Evolutionary conservation across 2,797 vertebrate genomes (phyloP), one percentile per base, ranked within the genome.

Genomic region (Sorex maritimensis): DNA sequence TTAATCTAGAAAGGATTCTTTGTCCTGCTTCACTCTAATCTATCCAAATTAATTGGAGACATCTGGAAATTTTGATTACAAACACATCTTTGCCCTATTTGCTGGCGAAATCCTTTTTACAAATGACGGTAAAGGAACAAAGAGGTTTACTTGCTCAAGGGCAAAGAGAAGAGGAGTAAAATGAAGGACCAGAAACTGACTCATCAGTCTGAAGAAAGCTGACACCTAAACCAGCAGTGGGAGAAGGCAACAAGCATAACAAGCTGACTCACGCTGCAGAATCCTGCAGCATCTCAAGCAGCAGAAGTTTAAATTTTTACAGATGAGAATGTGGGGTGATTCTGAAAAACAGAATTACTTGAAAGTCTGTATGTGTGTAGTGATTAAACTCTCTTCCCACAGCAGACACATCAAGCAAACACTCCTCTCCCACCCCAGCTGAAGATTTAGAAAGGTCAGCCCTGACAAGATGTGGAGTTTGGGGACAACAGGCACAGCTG

Each of bases 201-300:
- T 92, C 94, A 93, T 86, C 44, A 23, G 46, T n/a, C 19, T 26
- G 81, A 68, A 21, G 86, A 89, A 92, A 92, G 84, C 68, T 81
- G 95, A 74, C 69, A 78, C 68, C 80, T 77, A 61, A 61, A 10
- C 65, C 77, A 90, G 52, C 77, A 84, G 38, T 12, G 28, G 74
- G 88, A 85, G 79, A 77, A 41, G 67, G n/a, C 41, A 38, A 5
- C 8, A 49, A 74, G 44, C 52, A 58, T 69, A 78, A 52, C 23
- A 26, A 82, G 95, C 88, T 94, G 95, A 93, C 7, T 95, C 83
- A 81, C 4, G 19, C 91, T 94, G 80, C 81, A 58, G 85, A 79
- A 26, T 38, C 58, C 85, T 17, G 58, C 67, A 26, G 68, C 58
- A 65, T 13, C 81, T 75, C 26, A 19, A 38, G 84, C 41, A 80